Percentiles rank a stretch among this genome's conserved stretches.
phyloP scores from a whole-genome alignment of 2,888 invertebrate species.

The Rhopalosiphum nymphaeae region DNA sequence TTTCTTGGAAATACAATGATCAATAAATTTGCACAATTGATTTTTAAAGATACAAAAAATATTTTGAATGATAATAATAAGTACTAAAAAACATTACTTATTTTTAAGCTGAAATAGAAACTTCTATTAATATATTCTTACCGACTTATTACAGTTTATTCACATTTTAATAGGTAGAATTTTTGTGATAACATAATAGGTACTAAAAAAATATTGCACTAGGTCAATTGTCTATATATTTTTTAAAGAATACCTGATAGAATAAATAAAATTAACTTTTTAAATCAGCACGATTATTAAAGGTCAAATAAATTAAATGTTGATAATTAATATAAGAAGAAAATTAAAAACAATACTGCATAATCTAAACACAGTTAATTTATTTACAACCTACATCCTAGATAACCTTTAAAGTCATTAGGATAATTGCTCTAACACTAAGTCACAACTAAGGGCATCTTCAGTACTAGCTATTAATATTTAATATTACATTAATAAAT shows the following conservation, averaged over 20 bases:
- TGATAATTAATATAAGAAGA: conserved; percentile 24
- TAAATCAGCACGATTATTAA: background rate
- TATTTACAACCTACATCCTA: conserved; percentile 21
- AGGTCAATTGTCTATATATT: conserved; percentile 9
- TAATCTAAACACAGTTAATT: conserved; percentile 18
- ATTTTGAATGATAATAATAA: background rate
- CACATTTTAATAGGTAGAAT: background rate
- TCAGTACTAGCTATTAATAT: background rate
- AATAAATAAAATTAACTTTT: conserved; percentile 8
- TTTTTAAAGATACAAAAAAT: background rate
- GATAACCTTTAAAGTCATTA: conserved; percentile 56
- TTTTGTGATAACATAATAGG: background rate
- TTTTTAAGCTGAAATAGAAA: background rate
- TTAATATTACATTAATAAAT: conserved; percentile 9
- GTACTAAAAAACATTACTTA: background rate
- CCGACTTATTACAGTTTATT: background rate
- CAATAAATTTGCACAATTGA: background rate
- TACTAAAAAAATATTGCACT: conserved; percentile 26
- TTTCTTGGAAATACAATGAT: background rate
- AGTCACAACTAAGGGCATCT: conserved; percentile 12
- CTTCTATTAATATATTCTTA: background rate
- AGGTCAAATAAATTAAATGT: conserved; percentile 49
- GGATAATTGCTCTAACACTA: conserved; percentile 27
- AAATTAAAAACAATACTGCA: conserved; percentile 31
- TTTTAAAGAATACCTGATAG: background rate